Percentiles rank a stretch among this genome's conserved stretches.
phyloP scores from a whole-genome alignment of 2,797 vertebrate genomes.

The Pantherophis alleghaniensis region DNA sequence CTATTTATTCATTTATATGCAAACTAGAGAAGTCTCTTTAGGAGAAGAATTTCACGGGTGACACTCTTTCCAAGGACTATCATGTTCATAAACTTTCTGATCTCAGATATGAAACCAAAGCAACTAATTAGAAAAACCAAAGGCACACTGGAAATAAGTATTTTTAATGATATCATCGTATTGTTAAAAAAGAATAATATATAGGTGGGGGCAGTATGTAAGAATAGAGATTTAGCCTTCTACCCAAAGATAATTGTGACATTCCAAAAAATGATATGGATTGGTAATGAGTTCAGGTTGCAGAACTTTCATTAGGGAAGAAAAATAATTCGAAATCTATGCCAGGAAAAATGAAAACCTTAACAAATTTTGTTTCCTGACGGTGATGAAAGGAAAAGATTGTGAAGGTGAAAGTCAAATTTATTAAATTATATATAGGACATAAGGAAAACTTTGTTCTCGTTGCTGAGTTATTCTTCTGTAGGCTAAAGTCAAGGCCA shows the following conservation, averaged over 20 bases:
- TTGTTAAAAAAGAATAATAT: background rate
- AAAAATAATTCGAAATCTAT: background rate
- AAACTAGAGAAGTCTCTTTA: background rate
- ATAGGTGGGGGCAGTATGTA: background rate
- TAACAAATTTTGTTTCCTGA: background rate
- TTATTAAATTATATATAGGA: background rate
- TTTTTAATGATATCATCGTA: background rate
- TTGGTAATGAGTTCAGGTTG: background rate
- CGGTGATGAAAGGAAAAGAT: background rate
- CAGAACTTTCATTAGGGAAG: background rate
- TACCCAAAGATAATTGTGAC: background rate
- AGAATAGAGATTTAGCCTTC: background rate
- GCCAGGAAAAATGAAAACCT: background rate
- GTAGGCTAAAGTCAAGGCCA: background rate
- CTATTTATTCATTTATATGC: background rate
- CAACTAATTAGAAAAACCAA: background rate
- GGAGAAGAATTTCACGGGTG: background rate
- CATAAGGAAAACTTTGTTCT: background rate
- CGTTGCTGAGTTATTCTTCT: background rate
- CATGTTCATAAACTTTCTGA: background rate
- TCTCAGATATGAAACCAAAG: background rate
- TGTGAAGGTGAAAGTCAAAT: background rate
- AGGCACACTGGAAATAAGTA: background rate
- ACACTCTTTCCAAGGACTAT: background rate
- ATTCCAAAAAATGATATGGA: background rate